A percentile compares a stretch with the other conserved stretches of the same genome.
phyloP scores from a whole-genome alignment of 2,888 invertebrate species.

The Archaeoteleia sp. region DNA sequence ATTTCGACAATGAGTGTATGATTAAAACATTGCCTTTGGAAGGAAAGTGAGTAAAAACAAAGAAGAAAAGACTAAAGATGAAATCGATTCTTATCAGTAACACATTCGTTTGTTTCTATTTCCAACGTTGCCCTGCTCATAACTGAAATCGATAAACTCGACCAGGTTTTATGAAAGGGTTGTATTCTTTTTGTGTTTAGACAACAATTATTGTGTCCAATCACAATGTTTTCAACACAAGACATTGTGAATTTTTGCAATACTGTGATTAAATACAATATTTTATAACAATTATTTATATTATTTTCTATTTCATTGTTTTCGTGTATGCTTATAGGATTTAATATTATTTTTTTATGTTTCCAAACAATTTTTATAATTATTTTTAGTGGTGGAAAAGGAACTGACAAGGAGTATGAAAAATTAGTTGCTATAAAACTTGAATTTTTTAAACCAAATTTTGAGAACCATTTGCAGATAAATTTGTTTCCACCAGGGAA shows the following conservation, averaged over 20 bases:
- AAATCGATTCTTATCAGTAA: constrained; percentile 37
- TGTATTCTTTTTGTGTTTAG: constrained; percentile 27
- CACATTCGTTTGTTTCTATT: constrained; percentile 36
- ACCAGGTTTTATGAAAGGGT: constrained; percentile 10
- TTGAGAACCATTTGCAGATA: constrained; percentile 20
- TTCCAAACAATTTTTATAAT: too few relatives aligned
- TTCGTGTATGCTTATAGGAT: too few relatives aligned
- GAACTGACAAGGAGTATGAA: too few relatives aligned
- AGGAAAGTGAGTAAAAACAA: constrained; percentile 14
- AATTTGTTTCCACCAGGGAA: constrained; percentile 25
- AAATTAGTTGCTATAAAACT: constrained; percentile 13
- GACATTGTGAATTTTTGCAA: too few relatives aligned
- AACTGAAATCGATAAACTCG: constrained; percentile 35
- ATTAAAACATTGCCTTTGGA: constrained; percentile 17
- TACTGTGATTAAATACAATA: too few relatives aligned
- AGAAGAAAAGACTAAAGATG: constrained; percentile 24
- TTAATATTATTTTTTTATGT: too few relatives aligned
- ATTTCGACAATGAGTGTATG: too few relatives aligned
- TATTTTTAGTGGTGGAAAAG: too few relatives aligned
- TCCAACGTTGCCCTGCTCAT: constrained; percentile 27
- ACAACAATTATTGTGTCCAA: constrained; percentile 28
- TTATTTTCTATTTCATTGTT: too few relatives aligned
- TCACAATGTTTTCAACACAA: constrained; percentile 28
- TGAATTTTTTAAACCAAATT: constrained; percentile 31
- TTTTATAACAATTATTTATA: too few relatives aligned